Percentiles rank a stretch among this genome's conserved stretches.
These are phyloP conservation scores for Arenaria interpres DNA, from an alignment of 2,113 vertebrate genomes.

Conservation along the genomic window DNA sequence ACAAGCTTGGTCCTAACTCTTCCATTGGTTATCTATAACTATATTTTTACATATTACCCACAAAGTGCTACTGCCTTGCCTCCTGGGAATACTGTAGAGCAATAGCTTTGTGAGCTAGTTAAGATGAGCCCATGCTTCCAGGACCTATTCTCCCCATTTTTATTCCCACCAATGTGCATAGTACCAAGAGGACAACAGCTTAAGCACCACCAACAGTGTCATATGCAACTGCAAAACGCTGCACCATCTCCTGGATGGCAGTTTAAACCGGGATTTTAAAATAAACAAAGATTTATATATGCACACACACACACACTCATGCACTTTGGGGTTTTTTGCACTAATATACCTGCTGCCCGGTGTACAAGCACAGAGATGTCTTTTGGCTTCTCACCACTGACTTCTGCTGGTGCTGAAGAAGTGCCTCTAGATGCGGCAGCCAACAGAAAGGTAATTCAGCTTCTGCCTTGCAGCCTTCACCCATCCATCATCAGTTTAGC, in stretches of 20 bases:
- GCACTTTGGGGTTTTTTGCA: fast-evolving
- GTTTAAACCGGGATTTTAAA: background rate
- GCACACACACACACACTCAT: background rate
- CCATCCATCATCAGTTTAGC: background rate
- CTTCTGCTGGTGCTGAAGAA: background rate
- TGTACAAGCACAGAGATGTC: background rate
- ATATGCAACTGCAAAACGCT: background rate
- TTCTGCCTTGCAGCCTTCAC: background rate
- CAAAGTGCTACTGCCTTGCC: background rate
- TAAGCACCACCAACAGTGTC: background rate
- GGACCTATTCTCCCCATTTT: background rate
- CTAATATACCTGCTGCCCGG: background rate
- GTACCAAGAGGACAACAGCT: background rate
- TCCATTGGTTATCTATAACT: background rate
- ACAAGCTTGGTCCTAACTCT: background rate
- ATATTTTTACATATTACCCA: background rate
- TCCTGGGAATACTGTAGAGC: background rate
- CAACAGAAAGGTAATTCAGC: background rate
- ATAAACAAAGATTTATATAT: background rate
- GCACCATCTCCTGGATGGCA: background rate
- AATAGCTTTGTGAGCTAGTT: background rate
- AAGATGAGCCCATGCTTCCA: background rate
- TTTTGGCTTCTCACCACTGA: background rate
- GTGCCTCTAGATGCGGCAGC: background rate
- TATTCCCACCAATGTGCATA: background rate